Evolutionary conservation across 92 coral and sea anemone species (phyloP), one percentile per base, ranked within the genome.

Genomic region (Parazoanthus atlanticus): DNA sequence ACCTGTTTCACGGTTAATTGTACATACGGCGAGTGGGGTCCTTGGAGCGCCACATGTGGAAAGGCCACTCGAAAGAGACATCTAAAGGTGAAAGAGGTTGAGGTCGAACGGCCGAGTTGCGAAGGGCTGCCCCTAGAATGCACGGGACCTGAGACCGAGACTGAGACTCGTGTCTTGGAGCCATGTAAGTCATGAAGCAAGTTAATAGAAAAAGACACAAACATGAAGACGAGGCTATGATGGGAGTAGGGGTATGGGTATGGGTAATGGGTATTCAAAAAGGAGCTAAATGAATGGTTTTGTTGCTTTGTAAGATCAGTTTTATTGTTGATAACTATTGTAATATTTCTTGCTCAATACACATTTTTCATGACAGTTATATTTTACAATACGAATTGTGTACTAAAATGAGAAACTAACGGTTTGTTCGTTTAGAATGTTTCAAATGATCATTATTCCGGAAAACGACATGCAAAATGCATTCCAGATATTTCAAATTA

Each of bases 101-200:
- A 78, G 82, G 82, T 78, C 26, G 66, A 78, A 49, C 82, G 82
- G 31, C 82, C 82, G 21, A 78, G 82, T 26, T 78, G 82, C 36
- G 82, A 78, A 13, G 82, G 82, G 17, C 65, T 78, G 38, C 82
- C 82, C 82, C 11, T 46, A 21, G 66, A 78, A 26, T 78, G 82
- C 66, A 43, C 13, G 2, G 65, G 9, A 66, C 82, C 82, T 47
- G 82, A 46, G 32, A 78, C 66, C 82, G 61, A 78, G 81, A 52
- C 58, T 2, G 58, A 52, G 69, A 41, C 66, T 31, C 82, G 66
- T 28, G 25, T 25, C 36, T 46, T 78, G 17, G 25, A 46, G 58
- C 82, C 82, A 49, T 77, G 81, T 43, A 77, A 40, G 64, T 72
- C 26, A 12, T 30, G 26, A 61, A 61, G 64, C 10, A 49, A 49